Conservation (phyloP, 2,888 invertebrate species). For the Tachina fera region DNA sequence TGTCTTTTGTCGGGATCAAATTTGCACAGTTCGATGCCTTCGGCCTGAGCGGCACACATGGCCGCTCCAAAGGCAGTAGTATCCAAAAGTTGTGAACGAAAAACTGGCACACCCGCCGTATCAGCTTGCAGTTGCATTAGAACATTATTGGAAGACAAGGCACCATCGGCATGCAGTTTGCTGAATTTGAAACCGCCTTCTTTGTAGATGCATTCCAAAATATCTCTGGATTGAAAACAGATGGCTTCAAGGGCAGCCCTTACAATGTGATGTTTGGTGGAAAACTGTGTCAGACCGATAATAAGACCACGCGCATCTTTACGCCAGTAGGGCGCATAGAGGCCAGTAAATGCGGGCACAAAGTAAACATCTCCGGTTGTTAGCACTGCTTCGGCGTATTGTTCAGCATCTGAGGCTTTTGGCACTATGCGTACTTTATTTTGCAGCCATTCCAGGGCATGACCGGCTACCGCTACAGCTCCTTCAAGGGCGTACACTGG, state of each 20-base stretch:
- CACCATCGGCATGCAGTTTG: slow-evolving; percentile 96
- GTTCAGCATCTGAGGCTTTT: slow-evolving; percentile 88
- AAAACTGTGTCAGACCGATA: slow-evolving; percentile 96
- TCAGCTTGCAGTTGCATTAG: slow-evolving; percentile 99
- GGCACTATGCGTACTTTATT: slow-evolving; percentile 95
- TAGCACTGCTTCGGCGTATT: slow-evolving; percentile 90
- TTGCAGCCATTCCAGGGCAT: slow-evolving; percentile 95
- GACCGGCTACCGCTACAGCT: slow-evolving; percentile 95
- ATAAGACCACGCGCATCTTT: slow-evolving; percentile 95
- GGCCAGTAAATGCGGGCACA: slow-evolving; percentile 98
- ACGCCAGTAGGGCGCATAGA: slow-evolving; percentile 99
- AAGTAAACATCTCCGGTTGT: slow-evolving; percentile 98
- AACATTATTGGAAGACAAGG: slow-evolving; percentile 93
- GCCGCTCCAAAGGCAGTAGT: slow-evolving; percentile 97
- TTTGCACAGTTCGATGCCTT: slow-evolving; percentile 88
- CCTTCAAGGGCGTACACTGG: slow-evolving; percentile 98
- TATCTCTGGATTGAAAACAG: slow-evolving; percentile 97
- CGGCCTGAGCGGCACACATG: slow-evolving; percentile 93
- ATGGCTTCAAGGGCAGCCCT: slow-evolving; percentile 97
- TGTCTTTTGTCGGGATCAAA: slow-evolving; percentile 85
- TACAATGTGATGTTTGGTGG: slow-evolving; percentile 95
- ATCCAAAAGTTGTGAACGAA: slow-evolving; percentile 92
- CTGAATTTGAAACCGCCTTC: slow-evolving; percentile 94
- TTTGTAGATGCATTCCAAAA: slow-evolving; percentile 96
- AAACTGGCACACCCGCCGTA: slow-evolving; percentile 94